Evolutionary conservation across 2,888 invertebrate genomes (phyloP).

Genomic region (Empis livida): DNA sequence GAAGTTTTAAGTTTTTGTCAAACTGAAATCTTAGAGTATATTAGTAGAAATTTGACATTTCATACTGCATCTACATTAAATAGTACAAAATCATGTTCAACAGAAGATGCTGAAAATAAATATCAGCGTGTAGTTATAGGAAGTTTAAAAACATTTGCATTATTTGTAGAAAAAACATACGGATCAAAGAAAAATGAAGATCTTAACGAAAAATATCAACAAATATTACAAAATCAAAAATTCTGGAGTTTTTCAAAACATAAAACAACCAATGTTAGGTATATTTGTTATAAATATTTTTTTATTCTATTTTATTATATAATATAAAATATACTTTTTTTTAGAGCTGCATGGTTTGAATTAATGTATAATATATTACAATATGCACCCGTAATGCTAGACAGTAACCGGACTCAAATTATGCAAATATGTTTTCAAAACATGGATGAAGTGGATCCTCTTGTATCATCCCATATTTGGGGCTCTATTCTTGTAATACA

Average conservation of each 20-base stretch:
- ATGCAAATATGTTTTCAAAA: slow-evolving; percentile 45
- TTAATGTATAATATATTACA: slow-evolving; percentile 48
- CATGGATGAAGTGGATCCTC: slow-evolving; percentile 56
- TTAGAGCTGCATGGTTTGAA: slow-evolving; percentile 53
- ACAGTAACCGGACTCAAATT: slow-evolving; percentile 42
- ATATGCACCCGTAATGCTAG: slow-evolving; percentile 41
- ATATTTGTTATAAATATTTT: neutral
- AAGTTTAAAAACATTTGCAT: slow-evolving; percentile 50
- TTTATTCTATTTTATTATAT: neutral
- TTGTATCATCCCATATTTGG: slow-evolving; percentile 58
- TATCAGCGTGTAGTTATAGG: slow-evolving; percentile 52
- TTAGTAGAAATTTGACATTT: slow-evolving; percentile 55
- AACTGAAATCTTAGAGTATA: slow-evolving; percentile 59
- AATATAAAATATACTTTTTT: neutral
- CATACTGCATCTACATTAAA: slow-evolving; percentile 44
- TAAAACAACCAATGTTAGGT: slow-evolving; percentile 38
- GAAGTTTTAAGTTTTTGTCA: slow-evolving; percentile 76
- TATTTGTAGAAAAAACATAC: slow-evolving; percentile 46
- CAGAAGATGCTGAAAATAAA: slow-evolving; percentile 56
- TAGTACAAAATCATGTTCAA: slow-evolving; percentile 40
- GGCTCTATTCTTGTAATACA: slow-evolving; percentile 53
- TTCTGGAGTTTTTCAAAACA: slow-evolving; percentile 63
- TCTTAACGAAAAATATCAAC: slow-evolving; percentile 36
- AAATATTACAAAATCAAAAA: slow-evolving; percentile 43
- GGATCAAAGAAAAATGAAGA: slow-evolving; percentile 40